Evolutionary conservation across 2,888 invertebrate genomes (phyloP).

Genomic region (Drosophila diplacantha): DNA sequence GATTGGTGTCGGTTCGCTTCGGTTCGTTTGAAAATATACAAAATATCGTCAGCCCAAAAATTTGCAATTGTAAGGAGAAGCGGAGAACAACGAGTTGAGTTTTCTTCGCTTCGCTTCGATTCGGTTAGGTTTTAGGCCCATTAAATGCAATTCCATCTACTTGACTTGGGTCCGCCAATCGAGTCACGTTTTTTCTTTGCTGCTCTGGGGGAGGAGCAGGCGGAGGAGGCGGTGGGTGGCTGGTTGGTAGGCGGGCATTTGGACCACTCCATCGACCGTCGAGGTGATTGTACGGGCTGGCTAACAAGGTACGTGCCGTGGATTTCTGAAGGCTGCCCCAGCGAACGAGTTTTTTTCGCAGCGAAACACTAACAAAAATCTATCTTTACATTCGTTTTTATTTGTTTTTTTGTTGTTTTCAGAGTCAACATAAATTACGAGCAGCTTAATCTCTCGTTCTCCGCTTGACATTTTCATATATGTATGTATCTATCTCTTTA

Average conservation of each 20-base stretch:
- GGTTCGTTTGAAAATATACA: constrained; percentile 34
- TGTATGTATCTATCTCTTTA: neutral
- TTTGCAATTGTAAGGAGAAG: constrained; percentile 64
- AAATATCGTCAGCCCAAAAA: constrained; percentile 54
- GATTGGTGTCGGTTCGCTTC: constrained; percentile 56
- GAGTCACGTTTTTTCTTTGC: constrained; percentile 54
- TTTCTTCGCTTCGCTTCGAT: constrained; percentile 3
- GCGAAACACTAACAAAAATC: constrained; percentile 45
- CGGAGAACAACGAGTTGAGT: constrained; percentile 29
- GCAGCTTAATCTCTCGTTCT: constrained; percentile 56
- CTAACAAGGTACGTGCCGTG: constrained; percentile 65
- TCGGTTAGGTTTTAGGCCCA: constrained; percentile 51
- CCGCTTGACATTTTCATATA: constrained; percentile 33
- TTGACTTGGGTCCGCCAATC: constrained; percentile 55
- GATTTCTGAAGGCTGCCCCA: constrained; percentile 65
- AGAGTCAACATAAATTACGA: constrained; percentile 70
- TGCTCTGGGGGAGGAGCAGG: constrained; percentile 27
- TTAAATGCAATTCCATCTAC: constrained; percentile 70
- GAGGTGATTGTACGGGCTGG: constrained; percentile 63
- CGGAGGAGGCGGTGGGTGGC: neutral
- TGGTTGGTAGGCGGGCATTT: constrained; percentile 1
- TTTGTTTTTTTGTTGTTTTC: constrained; percentile 38
- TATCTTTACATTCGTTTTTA: constrained; percentile 59
- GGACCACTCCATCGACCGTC: constrained; percentile 32
- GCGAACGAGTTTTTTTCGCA: constrained; percentile 61